Percentiles rank a stretch among this genome's conserved stretches.
Evolutionary conservation across 2,797 vertebrate genomes (phyloP).

Genomic region (Ptychadena robeensis): DNA sequence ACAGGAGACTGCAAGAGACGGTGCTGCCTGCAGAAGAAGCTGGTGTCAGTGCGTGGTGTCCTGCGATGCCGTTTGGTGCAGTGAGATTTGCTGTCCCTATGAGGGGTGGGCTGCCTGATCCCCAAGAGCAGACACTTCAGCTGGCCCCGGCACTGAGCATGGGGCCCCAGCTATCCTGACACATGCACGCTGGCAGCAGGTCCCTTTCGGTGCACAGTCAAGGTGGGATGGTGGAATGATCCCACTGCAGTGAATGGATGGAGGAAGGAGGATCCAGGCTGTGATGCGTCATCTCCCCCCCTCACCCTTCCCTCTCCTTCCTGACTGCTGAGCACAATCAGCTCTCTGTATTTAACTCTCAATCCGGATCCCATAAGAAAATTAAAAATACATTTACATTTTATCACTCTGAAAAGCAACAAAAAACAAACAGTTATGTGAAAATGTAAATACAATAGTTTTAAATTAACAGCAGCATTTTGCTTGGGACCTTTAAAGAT

Average conservation of each 20-base stretch:
- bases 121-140: slow-evolving; percentile 5
- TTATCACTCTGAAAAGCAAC: not conserved
- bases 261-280: slow-evolving; percentile 32
- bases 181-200: slow-evolving; percentile 42
- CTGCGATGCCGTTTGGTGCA: slow-evolving; percentile 55
- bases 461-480: not conserved
- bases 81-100: slow-evolving; percentile 46
- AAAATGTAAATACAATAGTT: not conserved
- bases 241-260: slow-evolving; percentile 42
- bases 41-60: slow-evolving; percentile 49
- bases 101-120: slow-evolving; percentile 40
- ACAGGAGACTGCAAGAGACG: slow-evolving; percentile 32
- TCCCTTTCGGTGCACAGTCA: slow-evolving; percentile 22
- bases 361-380: not conserved
- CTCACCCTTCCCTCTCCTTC: slow-evolving; percentile 23
- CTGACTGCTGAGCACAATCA: not conserved
- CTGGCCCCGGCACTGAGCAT: not conserved
- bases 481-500: not conserved
- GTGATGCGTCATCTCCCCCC: slow-evolving; percentile 46
- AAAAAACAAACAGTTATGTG: not conserved
- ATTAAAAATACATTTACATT: not conserved
- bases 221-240: slow-evolving; percentile 47
- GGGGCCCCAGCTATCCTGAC: slow-evolving; percentile 25
- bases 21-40: slow-evolving; percentile 36
- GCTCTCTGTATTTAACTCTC: not conserved